Evolutionary conservation across 2,797 vertebrate genomes (phyloP), one percentile per base, ranked within the genome.

Genomic region (Pelobates cultripes): DNA sequence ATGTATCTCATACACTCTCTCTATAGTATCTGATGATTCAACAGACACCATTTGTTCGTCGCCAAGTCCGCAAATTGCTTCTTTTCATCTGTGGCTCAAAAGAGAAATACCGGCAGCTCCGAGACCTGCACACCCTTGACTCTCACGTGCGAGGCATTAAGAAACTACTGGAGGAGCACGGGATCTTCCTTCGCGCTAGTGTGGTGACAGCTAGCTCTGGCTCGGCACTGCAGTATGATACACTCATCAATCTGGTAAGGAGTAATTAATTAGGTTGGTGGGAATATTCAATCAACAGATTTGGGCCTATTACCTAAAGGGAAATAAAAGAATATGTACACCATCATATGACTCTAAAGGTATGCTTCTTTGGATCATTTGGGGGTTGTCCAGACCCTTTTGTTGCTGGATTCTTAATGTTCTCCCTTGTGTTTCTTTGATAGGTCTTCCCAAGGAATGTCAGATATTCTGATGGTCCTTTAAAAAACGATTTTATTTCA

Each of bases 11-110:
- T 28, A 28, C 41, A 12, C 43, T 57, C 60, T 81, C 12, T 70
- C 45, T 12, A 70, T 86, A 99, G 98, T 99, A 99, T 90, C 91
- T 99, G 87, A 99, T 99, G 98, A 99, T 98, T 89, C 98, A 99
- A 87, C 98, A 99, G 90, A 99, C 98, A 0, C 98, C 98, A 0
- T 99, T 99, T 0, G 98, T 99, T 67, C 95, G 98, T 57, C 95
- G 98, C 4, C 98, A 99, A 90, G 98, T 99, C 40, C 96, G 98
- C 77, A 99, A 99, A 84, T 95, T 99, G 78, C 85, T 99, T 86
- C 94, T 99, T 4, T 99, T 99, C 82, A 99, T 99, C 91, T 99
- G 98, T 0, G 98, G 98, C 60, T 99, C 98, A 0, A 99, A 99
- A 87, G 98, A 99, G 86, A 99, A 99, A 61, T 99, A 99, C 88